Conservation (phyloP, 2,888 invertebrate genomes). For the Dicyrtoma fusca region DNA sequence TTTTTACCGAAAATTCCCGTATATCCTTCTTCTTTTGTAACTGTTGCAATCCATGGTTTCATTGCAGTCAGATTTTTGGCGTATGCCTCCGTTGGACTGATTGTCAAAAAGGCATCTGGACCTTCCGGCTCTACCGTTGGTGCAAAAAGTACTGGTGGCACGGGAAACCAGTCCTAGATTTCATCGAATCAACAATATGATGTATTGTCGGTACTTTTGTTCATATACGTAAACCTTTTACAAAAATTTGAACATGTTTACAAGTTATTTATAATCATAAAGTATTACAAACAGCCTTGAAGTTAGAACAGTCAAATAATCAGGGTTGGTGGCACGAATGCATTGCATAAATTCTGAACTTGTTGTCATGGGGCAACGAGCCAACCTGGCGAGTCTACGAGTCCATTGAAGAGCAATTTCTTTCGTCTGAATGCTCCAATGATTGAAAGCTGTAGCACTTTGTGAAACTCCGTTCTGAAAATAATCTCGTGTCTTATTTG, state of each 20-base stretch:
- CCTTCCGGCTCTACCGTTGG: slow-evolving; percentile 47
- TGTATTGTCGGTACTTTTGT: no score
- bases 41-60: slow-evolving; percentile 44
- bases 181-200: not conserved
- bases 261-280: not conserved
- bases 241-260: not conserved
- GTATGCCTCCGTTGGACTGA: slow-evolving; percentile 47
- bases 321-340: slow-evolving; percentile 31
- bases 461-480: slow-evolving; percentile 43
- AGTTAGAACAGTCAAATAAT: slow-evolving; percentile 24
- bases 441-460: slow-evolving; percentile 40
- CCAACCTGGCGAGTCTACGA: slow-evolving; percentile 36
- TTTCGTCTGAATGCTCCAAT: slow-evolving; percentile 43
- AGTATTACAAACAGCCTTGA: slow-evolving; percentile 23
- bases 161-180: slow-evolving; percentile 46
- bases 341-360: slow-evolving; percentile 40
- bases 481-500: slow-evolving; percentile 37
- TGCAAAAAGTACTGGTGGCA: slow-evolving; percentile 46
- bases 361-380: slow-evolving; percentile 41
- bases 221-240: no score
- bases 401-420: slow-evolving; percentile 39
- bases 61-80: slow-evolving; percentile 32
- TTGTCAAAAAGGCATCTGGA: slow-evolving; percentile 44
- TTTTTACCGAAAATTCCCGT: slow-evolving; percentile 21
- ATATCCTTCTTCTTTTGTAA: slow-evolving; percentile 48